These are phyloP conservation scores for Netelia fuscicornis DNA, from an alignment of 2,888 invertebrate genomes.

Conservation along the genomic window DNA sequence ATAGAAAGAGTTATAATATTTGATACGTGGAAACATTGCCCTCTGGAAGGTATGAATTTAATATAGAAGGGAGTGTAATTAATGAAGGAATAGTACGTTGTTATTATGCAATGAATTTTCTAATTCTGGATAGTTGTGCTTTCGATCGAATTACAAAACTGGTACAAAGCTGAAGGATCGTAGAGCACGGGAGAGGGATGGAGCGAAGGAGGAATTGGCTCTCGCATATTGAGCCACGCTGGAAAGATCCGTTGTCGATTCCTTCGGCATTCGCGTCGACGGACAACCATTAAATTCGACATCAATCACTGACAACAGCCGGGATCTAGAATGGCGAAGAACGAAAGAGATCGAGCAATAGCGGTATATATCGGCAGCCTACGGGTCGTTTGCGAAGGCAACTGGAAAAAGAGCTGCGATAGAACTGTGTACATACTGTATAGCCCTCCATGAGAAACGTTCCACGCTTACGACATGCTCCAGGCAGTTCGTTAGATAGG, in stretches of 20 bases:
- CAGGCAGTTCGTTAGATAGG: constrained; percentile 50
- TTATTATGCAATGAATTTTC: constrained; percentile 1
- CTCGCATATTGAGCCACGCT: constrained; percentile 49
- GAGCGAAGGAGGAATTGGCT: constrained; percentile 30
- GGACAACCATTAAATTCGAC: constrained; percentile 79
- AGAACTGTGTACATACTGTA: constrained; percentile 14
- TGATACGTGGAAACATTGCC: too few species aligned
- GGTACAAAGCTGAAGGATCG: constrained; percentile 20
- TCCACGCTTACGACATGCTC: constrained; percentile 18
- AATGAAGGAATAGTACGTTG: neutral
- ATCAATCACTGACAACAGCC: constrained; percentile 79
- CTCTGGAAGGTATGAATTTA: neutral
- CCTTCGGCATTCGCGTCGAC: constrained; percentile 60
- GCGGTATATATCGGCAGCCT: constrained; percentile 24
- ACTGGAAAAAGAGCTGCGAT: constrained; percentile 47
- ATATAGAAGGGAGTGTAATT: neutral
- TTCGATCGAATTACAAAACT: constrained; percentile 36
- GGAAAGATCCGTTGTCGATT: constrained; percentile 64
- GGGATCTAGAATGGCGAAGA: constrained; percentile 56
- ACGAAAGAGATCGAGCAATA: constrained; percentile 36
- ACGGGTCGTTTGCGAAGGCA: constrained; percentile 34
- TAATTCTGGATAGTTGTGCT: constrained; percentile 25
- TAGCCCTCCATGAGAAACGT: constrained; percentile 22
- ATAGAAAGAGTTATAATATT: too few species aligned
- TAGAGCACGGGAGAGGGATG: neutral